Evolutionary conservation across 1,140 invertebrate genomes (phyloP), one percentile per base, ranked within the genome.

Genomic region (Megalopta genalis): DNA sequence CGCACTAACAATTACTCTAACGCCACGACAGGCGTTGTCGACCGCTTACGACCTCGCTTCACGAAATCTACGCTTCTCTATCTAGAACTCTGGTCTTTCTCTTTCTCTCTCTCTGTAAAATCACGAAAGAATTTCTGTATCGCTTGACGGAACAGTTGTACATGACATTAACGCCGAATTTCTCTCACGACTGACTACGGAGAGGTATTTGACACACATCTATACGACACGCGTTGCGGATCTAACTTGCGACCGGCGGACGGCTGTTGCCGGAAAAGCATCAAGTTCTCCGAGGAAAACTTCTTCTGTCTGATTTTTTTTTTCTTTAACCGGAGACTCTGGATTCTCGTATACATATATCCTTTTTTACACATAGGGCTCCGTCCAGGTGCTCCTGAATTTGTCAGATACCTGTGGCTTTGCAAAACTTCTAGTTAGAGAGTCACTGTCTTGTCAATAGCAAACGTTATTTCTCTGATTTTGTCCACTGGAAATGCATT

Each of bases 301-400:
- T 14, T 70, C 9, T 67, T 18, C 73, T 52, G 54, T 27, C 64
- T 75, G 18, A n/a, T 57, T 57, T 9, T 82, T 60, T 80, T 54
- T 65, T 63, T 67, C n/a, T 60, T 63, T 59, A 65, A 66, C 37
- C 54, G 32, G 71, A 82, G 46, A 79, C 72, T 86, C 75, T 85
- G 84, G 82, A 78, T 78, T 84, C 65, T 78, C 14, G 32, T 32
- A 32, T 4, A 32, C 4, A 32, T 32, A 32, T 32, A n/a, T n/a
- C n/a, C n/a, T n/a, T 32, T 32, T 32, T 32, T 32, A 4, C 32
- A 32, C 32, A 32, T 1, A 32, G 32, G 32, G 32, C 1, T 32
- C 32, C 32, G 32, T 4, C 32, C 32, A 32, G 1, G 32, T 32
- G 32, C 32, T 32, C 32, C 32, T 32, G 32, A 32, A 32, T 32